Conservation (phyloP, 1,140 invertebrate genomes). For the Drosophila watanabei region DNA sequence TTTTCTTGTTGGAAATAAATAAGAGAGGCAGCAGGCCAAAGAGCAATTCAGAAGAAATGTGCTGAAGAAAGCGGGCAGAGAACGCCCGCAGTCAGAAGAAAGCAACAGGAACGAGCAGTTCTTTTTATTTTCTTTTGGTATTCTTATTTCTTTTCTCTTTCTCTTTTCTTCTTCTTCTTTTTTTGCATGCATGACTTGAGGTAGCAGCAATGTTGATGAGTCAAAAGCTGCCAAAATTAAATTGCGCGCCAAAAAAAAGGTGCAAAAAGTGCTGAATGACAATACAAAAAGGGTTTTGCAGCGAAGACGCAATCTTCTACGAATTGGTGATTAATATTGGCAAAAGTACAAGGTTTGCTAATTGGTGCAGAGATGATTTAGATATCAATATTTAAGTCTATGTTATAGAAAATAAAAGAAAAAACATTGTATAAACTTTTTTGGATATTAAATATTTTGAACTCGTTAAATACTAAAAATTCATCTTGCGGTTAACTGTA, state of each 20-base stretch:
- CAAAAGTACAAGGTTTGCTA: background rate
- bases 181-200: slow-evolving; percentile 56
- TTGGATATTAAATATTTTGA: too few relatives aligned
- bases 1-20: slow-evolving; percentile 25
- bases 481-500: too few relatives aligned
- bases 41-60: slow-evolving; percentile 27
- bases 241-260: slow-evolving; percentile 72
- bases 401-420: too few relatives aligned
- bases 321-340: slow-evolving; percentile 32
- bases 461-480: too few relatives aligned
- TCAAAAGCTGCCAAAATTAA: slow-evolving; percentile 64
- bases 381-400: too few relatives aligned
- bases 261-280: slow-evolving; percentile 22
- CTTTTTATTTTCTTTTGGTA: slow-evolving; percentile 16
- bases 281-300: slow-evolving; percentile 45
- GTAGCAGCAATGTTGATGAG: slow-evolving; percentile 49
- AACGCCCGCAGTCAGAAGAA: slow-evolving; percentile 37
- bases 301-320: slow-evolving; percentile 1
- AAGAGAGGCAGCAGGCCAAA: slow-evolving; percentile 20
- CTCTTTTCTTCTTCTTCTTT: slow-evolving; percentile 20
- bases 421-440: too few relatives aligned
- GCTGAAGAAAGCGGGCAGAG: slow-evolving; percentile 31
- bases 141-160: slow-evolving; percentile 12
- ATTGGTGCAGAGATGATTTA: background rate
- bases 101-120: slow-evolving; percentile 62